Evolutionary conservation across 2,888 invertebrate genomes (phyloP), one percentile per base, ranked within the genome.

Genomic region (Pandemis cinnamomeana): DNA sequence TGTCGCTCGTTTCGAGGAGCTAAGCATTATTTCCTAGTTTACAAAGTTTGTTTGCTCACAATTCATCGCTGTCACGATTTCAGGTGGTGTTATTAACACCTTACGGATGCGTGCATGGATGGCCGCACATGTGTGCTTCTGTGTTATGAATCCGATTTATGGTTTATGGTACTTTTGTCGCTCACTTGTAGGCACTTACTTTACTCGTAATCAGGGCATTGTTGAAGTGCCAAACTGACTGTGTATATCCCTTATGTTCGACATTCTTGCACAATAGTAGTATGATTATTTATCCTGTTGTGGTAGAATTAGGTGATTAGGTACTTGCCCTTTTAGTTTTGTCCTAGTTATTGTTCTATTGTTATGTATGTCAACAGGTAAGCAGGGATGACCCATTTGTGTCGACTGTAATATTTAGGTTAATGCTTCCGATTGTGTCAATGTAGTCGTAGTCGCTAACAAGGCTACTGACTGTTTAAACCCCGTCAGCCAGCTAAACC

Each of bases 21-120:
- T 11, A 6, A 44, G 15, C 44, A 53, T 51, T 27, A 70, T 53
- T 44, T 53, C 36, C 67, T 58, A 15, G 66, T 67, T 53, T 41
- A 64, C 44, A 20, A 15, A 10, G 46, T 42, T 70, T 27, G 51
- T 66, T 70, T 67, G 61, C 67, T 64, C 36, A 60, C 61, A 27
- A 27, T 51, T 36, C 51, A 20, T 61, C 44, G 66, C 42, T 66
- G 44, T 70, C 61, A 67, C 73, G 66, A 63, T 62, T 70, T 61
- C 44, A 55, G 67, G 67, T 11, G 13, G 46, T n/a, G 67, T 55
- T 67, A 66, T 74, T 74, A 67, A 36, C 70, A 74, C 67, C 53
- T 55, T 53, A 44, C 53, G 42, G 62, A 44, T 36, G 5, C 55
- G 53, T 67, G 20, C 15, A 41, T 15, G 44, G 41, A 62, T 13